Conservation (phyloP, 1,140 invertebrate genomes). For the Aphelinus certus region DNA sequence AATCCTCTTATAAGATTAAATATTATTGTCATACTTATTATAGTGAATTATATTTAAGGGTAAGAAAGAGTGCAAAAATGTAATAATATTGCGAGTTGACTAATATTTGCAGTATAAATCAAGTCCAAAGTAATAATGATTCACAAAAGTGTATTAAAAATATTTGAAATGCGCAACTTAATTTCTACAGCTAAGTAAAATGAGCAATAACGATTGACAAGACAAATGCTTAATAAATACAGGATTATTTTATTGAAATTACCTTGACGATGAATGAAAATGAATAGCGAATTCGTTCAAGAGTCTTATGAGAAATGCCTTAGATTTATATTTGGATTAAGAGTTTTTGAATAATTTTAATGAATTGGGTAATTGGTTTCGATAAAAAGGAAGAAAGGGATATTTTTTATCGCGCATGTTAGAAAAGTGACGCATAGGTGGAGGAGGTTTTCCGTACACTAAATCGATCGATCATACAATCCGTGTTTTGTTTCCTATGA, state of each 20-base stretch:
- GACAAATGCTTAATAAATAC: not conserved
- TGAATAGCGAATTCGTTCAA: not conserved
- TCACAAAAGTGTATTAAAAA: conserved; percentile 8
- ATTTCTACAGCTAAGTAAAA: conserved; percentile 20
- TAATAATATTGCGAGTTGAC: not conserved
- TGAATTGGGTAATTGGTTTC: not conserved
- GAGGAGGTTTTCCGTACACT: too few relatives aligned
- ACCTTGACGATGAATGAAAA: not conserved
- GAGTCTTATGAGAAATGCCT: not conserved
- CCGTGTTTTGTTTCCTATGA: too few relatives aligned
- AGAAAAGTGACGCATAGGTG: too few relatives aligned
- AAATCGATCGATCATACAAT: too few relatives aligned
- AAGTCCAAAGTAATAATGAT: not conserved
- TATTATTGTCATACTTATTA: too few relatives aligned
- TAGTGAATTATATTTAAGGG: too few relatives aligned
- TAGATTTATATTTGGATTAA: not conserved
- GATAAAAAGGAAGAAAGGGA: too few relatives aligned
- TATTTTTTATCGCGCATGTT: too few relatives aligned
- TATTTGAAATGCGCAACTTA: conserved; percentile 6
- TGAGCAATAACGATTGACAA: conserved; percentile 16
- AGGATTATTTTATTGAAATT: not conserved
- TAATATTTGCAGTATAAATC: not conserved
- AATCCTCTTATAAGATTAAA: too few relatives aligned
- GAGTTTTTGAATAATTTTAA: not conserved
- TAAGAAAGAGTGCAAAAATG: not conserved